Conservation (phyloP, 2,888 invertebrate species). For the Andrena chrysosceles region DNA sequence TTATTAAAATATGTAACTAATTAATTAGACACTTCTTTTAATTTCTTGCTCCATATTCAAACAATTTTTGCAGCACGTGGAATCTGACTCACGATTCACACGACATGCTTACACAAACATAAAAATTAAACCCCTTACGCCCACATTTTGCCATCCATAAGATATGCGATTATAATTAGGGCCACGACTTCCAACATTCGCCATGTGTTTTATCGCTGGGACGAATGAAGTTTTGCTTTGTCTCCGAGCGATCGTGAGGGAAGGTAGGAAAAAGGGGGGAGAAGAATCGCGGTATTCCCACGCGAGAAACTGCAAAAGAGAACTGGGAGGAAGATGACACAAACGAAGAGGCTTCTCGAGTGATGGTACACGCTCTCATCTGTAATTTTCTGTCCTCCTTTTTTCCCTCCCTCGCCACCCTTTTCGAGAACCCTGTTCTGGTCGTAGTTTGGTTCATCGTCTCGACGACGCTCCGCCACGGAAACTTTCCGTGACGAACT, state of each 20-base stretch:
- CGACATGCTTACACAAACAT: slow-evolving; percentile 1
- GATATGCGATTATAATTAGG: not conserved
- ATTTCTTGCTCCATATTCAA: no score
- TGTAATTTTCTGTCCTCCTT: slow-evolving; percentile 76
- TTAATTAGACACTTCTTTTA: no score
- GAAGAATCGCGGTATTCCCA: slow-evolving; percentile 11
- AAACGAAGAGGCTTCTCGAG: slow-evolving; percentile 55
- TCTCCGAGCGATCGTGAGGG: slow-evolving; percentile 12
- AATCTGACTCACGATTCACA: not conserved
- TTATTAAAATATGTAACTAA: no score
- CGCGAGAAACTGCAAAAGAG: slow-evolving; percentile 20
- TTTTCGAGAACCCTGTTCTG: slow-evolving; percentile 24
- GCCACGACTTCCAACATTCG: not conserved
- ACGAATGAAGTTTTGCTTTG: slow-evolving; percentile 7
- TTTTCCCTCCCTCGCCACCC: slow-evolving; percentile 16
- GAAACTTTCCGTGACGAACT: slow-evolving; percentile 56
- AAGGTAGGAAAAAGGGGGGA: not conserved
- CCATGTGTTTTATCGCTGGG: slow-evolving; percentile 2
- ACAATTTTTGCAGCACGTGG: no score
- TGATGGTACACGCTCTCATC: slow-evolving; percentile 72
- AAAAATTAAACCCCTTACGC: slow-evolving; percentile 3
- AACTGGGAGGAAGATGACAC: slow-evolving; percentile 36
- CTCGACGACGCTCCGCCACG: slow-evolving; percentile 29
- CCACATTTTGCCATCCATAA: not conserved
- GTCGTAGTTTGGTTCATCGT: slow-evolving; percentile 48